Conservation (phyloP, 2,797 vertebrate genomes). For the Sebastes flavidus region DNA sequence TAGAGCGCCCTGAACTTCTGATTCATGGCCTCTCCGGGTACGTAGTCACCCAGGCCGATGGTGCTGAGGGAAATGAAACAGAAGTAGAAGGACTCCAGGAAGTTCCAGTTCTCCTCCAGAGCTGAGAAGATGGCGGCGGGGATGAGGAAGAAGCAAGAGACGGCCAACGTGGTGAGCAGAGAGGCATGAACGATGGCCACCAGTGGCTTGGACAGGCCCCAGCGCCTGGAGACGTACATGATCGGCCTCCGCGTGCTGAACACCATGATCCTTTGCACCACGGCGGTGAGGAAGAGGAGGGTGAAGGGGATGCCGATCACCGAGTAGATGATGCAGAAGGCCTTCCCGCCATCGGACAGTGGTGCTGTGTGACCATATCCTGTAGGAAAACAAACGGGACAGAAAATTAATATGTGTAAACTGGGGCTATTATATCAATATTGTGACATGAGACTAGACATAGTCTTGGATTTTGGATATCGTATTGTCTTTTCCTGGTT, state of each 20-base stretch:
- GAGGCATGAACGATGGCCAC: conserved; percentile 90
- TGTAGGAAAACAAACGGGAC: conserved; percentile 52
- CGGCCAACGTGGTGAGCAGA: conserved; percentile 84
- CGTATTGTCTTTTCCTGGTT: too few species aligned
- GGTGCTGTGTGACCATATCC: conserved; percentile 97
- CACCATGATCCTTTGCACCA: conserved; percentile 95
- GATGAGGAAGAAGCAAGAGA: conserved; percentile 94
- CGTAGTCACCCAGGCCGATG: conserved; percentile 96
- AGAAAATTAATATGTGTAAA: not conserved
- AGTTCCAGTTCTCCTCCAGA: conserved; percentile 97
- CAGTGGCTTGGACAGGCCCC: conserved; percentile 91
- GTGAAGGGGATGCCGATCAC: conserved; percentile 97
- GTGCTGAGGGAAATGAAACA: conserved; percentile 99
- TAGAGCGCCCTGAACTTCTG: conserved; percentile 95
- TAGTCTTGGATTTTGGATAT: accelerated
- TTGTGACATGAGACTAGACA: too few species aligned
- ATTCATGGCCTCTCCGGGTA: conserved; percentile 93
- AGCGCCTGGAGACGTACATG: conserved; percentile 89
- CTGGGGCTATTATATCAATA: too few species aligned
- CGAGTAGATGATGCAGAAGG: conserved; percentile 96
- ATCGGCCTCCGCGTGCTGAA: conserved; percentile 90
- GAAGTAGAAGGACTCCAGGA: conserved; percentile 97
- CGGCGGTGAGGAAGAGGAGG: conserved; percentile 95
- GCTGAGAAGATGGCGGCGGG: conserved; percentile 92
- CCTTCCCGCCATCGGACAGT: conserved; percentile 94